Conservation (phyloP, 2,113 vertebrate species). For the Rutilus rutilus region DNA sequence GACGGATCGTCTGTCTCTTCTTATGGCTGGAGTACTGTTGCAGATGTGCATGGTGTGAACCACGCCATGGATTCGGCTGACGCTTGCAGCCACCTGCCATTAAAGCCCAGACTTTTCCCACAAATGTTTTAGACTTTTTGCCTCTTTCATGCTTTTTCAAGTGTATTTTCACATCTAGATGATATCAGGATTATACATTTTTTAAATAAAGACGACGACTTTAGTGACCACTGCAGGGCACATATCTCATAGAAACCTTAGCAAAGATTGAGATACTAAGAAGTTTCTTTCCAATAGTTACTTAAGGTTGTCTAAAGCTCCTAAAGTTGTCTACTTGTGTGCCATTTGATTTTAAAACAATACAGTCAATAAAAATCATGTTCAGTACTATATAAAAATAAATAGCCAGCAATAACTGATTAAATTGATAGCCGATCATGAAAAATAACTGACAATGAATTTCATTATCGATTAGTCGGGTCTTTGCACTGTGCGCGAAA, state of each 20-base stretch:
- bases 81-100: background rate
- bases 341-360: background rate
- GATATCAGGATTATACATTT: too few relatives aligned
- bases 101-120: background rate
- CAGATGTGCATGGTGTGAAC: background rate
- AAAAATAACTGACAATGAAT: background rate
- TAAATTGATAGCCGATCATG: background rate
- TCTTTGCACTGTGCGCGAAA: too few relatives aligned
- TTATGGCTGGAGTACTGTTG: background rate
- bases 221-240: background rate
- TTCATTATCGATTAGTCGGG: too few relatives aligned
- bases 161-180: too few relatives aligned
- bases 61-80: background rate
- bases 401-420: background rate
- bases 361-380: background rate
- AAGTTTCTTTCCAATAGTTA: background rate
- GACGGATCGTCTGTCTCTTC: slow-evolving; percentile 18
- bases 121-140: background rate
- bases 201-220: background rate
- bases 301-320: too few relatives aligned
- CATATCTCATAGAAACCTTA: background rate
- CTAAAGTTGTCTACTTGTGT: too few relatives aligned
- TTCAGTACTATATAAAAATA: background rate
- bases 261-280: too few relatives aligned
- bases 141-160: background rate